Base-by-base conservation (phyloP, 2,888 invertebrate genomes). In the Anaspis maculata region DNA sequence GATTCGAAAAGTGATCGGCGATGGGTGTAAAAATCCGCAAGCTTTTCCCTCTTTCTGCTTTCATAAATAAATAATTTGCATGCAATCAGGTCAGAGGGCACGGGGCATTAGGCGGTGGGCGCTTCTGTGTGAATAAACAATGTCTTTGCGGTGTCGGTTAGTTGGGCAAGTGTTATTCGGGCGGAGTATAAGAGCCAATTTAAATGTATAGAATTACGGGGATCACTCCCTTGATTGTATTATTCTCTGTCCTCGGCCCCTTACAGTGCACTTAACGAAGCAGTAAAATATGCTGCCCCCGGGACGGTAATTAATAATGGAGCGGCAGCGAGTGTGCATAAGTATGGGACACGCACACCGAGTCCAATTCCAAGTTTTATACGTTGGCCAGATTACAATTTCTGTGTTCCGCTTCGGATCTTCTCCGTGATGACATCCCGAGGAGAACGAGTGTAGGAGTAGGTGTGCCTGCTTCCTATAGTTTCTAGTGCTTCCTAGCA, bases 121-220 rank as follows among this genome's bases (percentile, higher is more conserved):
- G 34, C 34, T 9, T n/a, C 3, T 25, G 29, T 34, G 36, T 49
- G 43, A 49, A 52, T 51, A 51, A 53, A 51, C 53, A 55, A 54
- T 53, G 52, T 40, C 39, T 36, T 39, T 39, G 45, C 38, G 42
- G 46, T 43, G 45, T n/a, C 34, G 42, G 47, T 45, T 50, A 45
- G 49, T 48, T 44, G 42, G 44, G 45, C 46, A 47, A 46, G 42
- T 45, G 43, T 44, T 40, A n/a, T n/a, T n/a, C n/a, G n/a, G n/a
- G n/a, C n/a, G 35, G 38, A 40, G 44, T 50, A 51, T 58, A 55
- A 61, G 55, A 59, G 59, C 62, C 61, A 61, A 64, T 64, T 64
- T 64, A 64, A 62, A 64, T 64, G 64, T 64, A 64, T 62, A 61
- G 61, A 61, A 63, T 63, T 62, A 61, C 60, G 53, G 52, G 54